These are phyloP conservation scores for Penaeus chinensis DNA, from an alignment of 1,140 invertebrate species.

Conservation along the genomic window DNA sequence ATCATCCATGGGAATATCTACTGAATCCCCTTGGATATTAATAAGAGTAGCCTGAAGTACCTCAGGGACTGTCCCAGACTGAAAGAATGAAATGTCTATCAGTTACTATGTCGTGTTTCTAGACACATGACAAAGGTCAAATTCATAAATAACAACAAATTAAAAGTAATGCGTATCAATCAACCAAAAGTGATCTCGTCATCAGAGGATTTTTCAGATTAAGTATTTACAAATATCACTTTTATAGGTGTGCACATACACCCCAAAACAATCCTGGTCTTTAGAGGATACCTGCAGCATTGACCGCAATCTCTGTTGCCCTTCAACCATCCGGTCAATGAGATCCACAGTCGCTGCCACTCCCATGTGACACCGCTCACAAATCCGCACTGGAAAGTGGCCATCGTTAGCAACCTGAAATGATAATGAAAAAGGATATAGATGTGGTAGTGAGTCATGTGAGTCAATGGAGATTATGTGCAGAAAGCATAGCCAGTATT, in stretches of 20 bases:
- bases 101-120: not conserved
- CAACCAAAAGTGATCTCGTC: too few species aligned
- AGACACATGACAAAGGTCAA: too few species aligned
- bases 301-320: conserved; percentile 53
- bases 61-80: conserved; percentile 6
- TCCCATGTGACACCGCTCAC: conserved; percentile 58
- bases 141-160: too few species aligned
- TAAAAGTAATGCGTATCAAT: too few species aligned
- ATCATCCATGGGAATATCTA: conserved; percentile 59
- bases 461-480: not conserved
- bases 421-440: not conserved
- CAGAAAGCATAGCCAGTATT: not conserved
- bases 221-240: too few species aligned
- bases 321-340: conserved; percentile 63
- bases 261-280: too few species aligned
- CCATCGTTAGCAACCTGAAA: conserved; percentile 58
- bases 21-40: conserved; percentile 42
- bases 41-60: conserved; percentile 29
- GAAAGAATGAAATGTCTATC: not conserved
- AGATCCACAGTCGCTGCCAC: conserved; percentile 62
- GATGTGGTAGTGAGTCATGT: not conserved
- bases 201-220: too few species aligned
- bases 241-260: too few species aligned
- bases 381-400: conserved; percentile 51
- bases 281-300: conserved; percentile 27